phyloP scores from a whole-genome alignment of 35 echinoderm and acorn worm species.

The Chiridota heheva region DNA sequence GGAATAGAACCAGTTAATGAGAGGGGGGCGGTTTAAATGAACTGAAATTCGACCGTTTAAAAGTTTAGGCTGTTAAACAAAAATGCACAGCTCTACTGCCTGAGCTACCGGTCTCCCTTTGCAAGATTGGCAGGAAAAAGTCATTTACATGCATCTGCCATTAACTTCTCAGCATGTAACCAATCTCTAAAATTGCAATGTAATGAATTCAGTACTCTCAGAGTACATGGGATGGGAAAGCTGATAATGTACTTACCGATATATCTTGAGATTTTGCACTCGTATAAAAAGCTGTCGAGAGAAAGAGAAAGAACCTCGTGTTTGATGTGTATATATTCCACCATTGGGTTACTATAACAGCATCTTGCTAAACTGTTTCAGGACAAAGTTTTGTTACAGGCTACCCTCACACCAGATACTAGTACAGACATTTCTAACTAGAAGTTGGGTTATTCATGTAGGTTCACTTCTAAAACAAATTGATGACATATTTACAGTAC shows the following conservation, averaged over 20 bases:
- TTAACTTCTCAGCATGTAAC: no score
- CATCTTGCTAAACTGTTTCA: neutral
- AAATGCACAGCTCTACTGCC: no score
- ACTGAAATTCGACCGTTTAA: no score
- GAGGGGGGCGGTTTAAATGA: no score
- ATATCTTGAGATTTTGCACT: constrained; percentile 95
- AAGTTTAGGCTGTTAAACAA: no score
- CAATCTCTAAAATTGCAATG: no score
- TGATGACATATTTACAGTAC: neutral
- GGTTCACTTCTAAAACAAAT: neutral
- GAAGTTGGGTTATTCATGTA: neutral
- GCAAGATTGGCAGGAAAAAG: no score
- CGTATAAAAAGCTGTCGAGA: constrained; percentile 75
- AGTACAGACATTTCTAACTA: neutral
- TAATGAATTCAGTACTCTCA: no score
- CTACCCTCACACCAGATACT: neutral
- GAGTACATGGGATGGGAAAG: no score
- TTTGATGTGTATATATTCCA: neutral
- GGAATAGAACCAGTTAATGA: no score
- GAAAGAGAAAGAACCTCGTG: constrained; percentile 3
- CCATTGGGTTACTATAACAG: neutral
- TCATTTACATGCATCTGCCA: no score
- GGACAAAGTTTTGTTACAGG: neutral
- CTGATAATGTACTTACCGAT: constrained; percentile 62
- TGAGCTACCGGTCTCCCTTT: no score